A percentile compares a stretch with the other conserved stretches of the same genome.
phyloP scores from a whole-genome alignment of 2,888 invertebrate species.

The Meliscaeva auricollis region DNA sequence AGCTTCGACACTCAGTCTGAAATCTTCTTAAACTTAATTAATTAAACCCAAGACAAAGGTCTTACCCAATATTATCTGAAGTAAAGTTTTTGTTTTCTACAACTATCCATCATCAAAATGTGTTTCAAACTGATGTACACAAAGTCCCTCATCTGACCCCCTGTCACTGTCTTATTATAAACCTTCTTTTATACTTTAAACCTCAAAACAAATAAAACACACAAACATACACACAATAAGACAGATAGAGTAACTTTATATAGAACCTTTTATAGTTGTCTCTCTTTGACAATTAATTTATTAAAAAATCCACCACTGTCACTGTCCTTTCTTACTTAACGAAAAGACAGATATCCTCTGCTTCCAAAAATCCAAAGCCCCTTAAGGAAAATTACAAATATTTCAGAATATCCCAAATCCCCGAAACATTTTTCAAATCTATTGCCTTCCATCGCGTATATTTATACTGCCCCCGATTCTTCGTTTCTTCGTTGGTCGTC shows the following conservation, averaged over 20 bases:
- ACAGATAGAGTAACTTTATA: neutral
- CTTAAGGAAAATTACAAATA: slow-evolving; percentile 69
- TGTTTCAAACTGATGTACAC: slow-evolving; percentile 8
- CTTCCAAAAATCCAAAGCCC: slow-evolving; percentile 55
- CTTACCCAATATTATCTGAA: no score
- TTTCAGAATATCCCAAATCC: slow-evolving; percentile 72
- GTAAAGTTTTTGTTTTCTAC: no score
- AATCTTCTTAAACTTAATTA: slow-evolving; percentile 8
- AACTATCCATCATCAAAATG: slow-evolving; percentile 25
- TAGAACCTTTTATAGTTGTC: neutral
- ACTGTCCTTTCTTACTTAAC: slow-evolving; percentile 47
- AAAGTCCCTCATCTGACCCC: slow-evolving; percentile 24
- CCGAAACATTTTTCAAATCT: slow-evolving; percentile 71
- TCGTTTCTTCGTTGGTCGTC: neutral
- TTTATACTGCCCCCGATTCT: neutral
- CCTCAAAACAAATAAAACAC: slow-evolving; percentile 22
- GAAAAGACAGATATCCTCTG: slow-evolving; percentile 66
- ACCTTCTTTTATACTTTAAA: slow-evolving; percentile 12
- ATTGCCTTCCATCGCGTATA: slow-evolving; percentile 28
- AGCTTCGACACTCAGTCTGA: neutral
- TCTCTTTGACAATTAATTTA: slow-evolving; percentile 68
- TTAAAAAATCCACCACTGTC: slow-evolving; percentile 55
- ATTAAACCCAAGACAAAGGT: slow-evolving; percentile 9
- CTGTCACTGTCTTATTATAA: neutral
- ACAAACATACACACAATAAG: neutral